These are phyloP conservation scores for Mimachlamys varia DNA, from an alignment of 2,888 invertebrate genomes.

Conservation along the genomic window DNA sequence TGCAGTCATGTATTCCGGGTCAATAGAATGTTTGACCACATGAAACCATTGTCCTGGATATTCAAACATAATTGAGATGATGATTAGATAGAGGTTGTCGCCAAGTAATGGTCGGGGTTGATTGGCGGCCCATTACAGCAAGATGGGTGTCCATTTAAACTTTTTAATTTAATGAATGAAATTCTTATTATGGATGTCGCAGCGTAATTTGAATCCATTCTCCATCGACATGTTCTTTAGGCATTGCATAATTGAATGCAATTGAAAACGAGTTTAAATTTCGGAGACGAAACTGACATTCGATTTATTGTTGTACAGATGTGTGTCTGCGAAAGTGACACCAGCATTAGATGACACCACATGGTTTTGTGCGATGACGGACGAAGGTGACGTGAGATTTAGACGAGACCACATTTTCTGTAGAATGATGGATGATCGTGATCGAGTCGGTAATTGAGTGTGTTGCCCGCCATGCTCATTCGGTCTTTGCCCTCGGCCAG, in stretches of 20 bases:
- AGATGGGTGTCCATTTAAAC: slow-evolving; percentile 23
- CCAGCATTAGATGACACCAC: background rate
- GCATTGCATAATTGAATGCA: slow-evolving; percentile 31
- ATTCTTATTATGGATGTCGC: slow-evolving; percentile 24
- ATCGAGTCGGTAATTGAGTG: slow-evolving; percentile 21
- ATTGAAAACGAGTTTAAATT: slow-evolving; percentile 25
- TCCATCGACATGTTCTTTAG: background rate
- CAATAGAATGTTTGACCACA: slow-evolving; percentile 34
- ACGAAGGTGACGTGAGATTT: background rate
- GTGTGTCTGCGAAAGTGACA: slow-evolving; percentile 19
- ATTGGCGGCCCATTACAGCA: slow-evolving; percentile 10
- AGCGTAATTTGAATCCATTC: slow-evolving; percentile 5
- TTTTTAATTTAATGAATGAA: slow-evolving; percentile 31
- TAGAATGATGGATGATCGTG: slow-evolving; percentile 22
- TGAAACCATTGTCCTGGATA: slow-evolving; percentile 36
- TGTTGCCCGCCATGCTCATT: slow-evolving; percentile 1
- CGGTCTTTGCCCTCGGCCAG: background rate
- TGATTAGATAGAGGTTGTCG: slow-evolving; percentile 3
- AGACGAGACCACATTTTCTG: slow-evolving; percentile 31
- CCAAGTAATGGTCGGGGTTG: slow-evolving; percentile 3
- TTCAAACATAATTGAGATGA: slow-evolving; percentile 15
- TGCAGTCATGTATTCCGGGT: slow-evolving; percentile 23
- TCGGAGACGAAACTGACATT: slow-evolving; percentile 12
- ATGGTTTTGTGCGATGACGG: slow-evolving; percentile 16
- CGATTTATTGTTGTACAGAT: slow-evolving; percentile 9